Base-by-base conservation (phyloP, 2,113 vertebrate species). In the Parotia lawesii region DNA sequence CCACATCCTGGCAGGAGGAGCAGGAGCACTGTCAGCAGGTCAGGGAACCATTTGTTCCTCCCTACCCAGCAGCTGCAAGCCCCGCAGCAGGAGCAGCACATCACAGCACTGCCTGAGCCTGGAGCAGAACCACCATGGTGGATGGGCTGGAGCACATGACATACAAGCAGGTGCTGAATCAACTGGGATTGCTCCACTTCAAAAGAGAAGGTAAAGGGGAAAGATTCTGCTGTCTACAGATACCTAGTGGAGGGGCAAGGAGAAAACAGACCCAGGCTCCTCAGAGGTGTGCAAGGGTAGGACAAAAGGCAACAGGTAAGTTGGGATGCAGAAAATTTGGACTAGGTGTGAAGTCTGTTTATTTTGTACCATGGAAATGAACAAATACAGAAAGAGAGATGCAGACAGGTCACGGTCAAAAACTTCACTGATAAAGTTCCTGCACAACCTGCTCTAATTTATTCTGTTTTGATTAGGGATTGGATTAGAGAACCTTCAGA, bases 211-310 rank as follows among this genome's bases (percentile, higher is more conserved):
- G 20, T 4, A 28, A 72, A 77, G 16, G 8, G 22, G 42, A 67
- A 80, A 89, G 11, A 22, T 23, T 40, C 22, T 57, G 37, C 31
- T 85, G 12, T 24, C 42, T 62, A 69, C 10, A 53, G 61, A 56
- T 16, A 57, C 12, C 31, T 18, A 29, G 24, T 0, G 0, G 22
- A 78, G 5, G 3, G 15, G 7, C 25, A 67, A 66, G 47, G 37
- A 85, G 31, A 57, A 69, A 73, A 87, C 0, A 8, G 25, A 45
- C 4, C 19, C 21, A 65, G n/a, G 40, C 15, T 80, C 54, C n/a
- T 44, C 65, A 74, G 51, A 73, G 37, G 31, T 16, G 6, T n/a
- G 15, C 48, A 79, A 44, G 19, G 28, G 8, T 28, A 79, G n/a
- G 28, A 69, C 25, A 88, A 74, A 91, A 88, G 42, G 53, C 48